Conservation (phyloP, 2,113 vertebrate species). For the Pristiophorus japonicus region DNA sequence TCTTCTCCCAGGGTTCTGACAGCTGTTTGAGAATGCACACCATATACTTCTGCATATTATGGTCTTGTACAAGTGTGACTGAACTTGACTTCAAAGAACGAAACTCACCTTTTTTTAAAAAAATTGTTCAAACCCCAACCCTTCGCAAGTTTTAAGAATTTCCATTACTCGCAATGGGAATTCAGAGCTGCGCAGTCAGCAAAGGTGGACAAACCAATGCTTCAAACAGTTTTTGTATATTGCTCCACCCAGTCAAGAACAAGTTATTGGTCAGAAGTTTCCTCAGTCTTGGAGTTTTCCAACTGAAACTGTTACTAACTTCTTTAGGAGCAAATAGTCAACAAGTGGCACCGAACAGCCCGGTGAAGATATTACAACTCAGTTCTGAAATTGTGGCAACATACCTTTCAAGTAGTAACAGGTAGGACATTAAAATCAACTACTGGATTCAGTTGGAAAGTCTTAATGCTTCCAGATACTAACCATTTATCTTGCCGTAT, state of each 20-base stretch:
- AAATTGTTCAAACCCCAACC: background rate
- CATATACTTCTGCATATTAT: background rate
- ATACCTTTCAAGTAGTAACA: conserved; percentile 19
- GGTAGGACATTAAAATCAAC: conserved; percentile 35
- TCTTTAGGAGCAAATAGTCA: conserved; percentile 46
- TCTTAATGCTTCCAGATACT: conserved; percentile 54
- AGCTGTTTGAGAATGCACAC: background rate
- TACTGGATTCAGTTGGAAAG: conserved; percentile 11
- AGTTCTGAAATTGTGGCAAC: conserved; percentile 31
- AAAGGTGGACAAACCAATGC: background rate
- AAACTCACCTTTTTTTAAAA: background rate
- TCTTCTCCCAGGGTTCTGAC: background rate
- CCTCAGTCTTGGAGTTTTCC: background rate
- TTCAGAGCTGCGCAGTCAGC: background rate
- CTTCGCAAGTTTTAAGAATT: background rate
- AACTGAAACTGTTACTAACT: conserved; percentile 40
- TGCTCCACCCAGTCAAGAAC: conserved; percentile 24
- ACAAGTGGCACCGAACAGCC: conserved; percentile 47
- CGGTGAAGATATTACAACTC: background rate
- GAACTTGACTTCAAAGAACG: background rate
- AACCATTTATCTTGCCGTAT: conserved; percentile 75
- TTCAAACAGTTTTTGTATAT: background rate
- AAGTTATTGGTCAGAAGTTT: background rate
- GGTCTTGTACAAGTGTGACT: background rate
- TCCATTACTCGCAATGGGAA: background rate